A percentile compares a stretch with the other conserved stretches of the same genome.
phyloP scores from a whole-genome alignment of 2,113 vertebrate species.

The Chelonoidis abingdonii region DNA sequence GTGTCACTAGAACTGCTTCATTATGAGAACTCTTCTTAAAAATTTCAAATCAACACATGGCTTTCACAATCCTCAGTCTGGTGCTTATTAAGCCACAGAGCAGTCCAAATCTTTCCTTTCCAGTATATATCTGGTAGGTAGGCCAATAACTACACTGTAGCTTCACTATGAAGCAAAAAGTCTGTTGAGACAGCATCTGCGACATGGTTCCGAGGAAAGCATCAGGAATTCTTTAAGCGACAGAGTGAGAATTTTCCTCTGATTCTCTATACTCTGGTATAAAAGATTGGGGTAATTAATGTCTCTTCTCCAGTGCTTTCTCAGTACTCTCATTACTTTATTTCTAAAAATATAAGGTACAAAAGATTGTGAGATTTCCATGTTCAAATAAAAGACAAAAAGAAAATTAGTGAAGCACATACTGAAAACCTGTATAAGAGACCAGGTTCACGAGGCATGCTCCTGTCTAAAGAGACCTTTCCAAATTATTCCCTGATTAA shows the following conservation, averaged over 20 bases:
- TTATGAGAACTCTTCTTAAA: slow-evolving; percentile 70
- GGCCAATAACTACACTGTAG: not conserved
- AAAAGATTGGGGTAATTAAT: not conserved
- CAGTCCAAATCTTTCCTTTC: not conserved
- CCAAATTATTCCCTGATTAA: not conserved
- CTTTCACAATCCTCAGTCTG: slow-evolving; percentile 50
- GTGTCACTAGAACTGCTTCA: slow-evolving; percentile 67
- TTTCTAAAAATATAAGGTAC: not conserved
- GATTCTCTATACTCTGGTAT: not conserved
- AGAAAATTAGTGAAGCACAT: not conserved
- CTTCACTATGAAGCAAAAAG: not conserved
- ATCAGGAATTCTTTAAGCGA: not conserved
- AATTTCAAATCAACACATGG: slow-evolving; percentile 66
- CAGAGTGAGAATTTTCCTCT: not conserved
- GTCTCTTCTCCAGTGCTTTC: not conserved
- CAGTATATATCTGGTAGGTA: not conserved
- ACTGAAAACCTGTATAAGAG: not conserved
- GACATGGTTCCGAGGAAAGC: not conserved
- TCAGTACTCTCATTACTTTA: not conserved
- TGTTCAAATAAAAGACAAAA: not conserved
- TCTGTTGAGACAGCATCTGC: not conserved
- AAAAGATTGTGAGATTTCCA: not conserved
- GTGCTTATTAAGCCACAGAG: slow-evolving; percentile 31
- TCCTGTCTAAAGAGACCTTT: not conserved
- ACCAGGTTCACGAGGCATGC: not conserved